These are phyloP conservation scores for Lethrus apterus DNA, from an alignment of 1,140 invertebrate genomes.

Conservation along the genomic window DNA sequence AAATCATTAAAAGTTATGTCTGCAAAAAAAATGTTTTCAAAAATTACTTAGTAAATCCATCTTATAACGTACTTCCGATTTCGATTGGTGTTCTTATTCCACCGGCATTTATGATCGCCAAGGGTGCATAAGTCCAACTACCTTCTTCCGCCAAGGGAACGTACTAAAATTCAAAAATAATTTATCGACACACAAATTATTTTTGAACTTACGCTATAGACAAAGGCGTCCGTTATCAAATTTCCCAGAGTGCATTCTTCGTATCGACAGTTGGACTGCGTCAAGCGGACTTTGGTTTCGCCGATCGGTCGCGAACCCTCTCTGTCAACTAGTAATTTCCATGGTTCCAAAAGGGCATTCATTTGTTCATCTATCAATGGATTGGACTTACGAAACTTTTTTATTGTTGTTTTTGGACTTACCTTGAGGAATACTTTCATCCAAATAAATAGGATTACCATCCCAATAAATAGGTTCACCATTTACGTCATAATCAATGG, in stretches of 20 bases:
- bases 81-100: slow-evolving; percentile 56
- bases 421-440: slow-evolving; percentile 56
- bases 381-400: neutral
- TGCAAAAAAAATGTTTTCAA: slow-evolving; percentile 17
- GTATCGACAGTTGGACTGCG: slow-evolving; percentile 60
- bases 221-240: slow-evolving; percentile 65
- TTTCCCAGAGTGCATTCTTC: slow-evolving; percentile 79
- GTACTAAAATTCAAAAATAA: slow-evolving; percentile 4
- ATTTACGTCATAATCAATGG: slow-evolving; percentile 63
- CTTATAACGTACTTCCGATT: slow-evolving; percentile 41
- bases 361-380: slow-evolving; percentile 50
- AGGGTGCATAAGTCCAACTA: slow-evolving; percentile 59
- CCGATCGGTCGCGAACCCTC: slow-evolving; percentile 52
- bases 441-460: slow-evolving; percentile 70
- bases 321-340: slow-evolving; percentile 47
- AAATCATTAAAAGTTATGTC: slow-evolving; percentile 48
- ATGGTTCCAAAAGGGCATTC: slow-evolving; percentile 51
- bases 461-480: slow-evolving; percentile 61
- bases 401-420: slow-evolving; percentile 15
- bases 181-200: neutral
- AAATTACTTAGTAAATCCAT: slow-evolving; percentile 1
- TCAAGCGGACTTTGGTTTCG: slow-evolving; percentile 50
- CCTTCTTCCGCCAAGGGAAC: slow-evolving; percentile 22
- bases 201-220: slow-evolving; percentile 37
- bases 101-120: slow-evolving; percentile 63